Conservation (phyloP, 2,888 invertebrate species). For the Aradus depressus region DNA sequence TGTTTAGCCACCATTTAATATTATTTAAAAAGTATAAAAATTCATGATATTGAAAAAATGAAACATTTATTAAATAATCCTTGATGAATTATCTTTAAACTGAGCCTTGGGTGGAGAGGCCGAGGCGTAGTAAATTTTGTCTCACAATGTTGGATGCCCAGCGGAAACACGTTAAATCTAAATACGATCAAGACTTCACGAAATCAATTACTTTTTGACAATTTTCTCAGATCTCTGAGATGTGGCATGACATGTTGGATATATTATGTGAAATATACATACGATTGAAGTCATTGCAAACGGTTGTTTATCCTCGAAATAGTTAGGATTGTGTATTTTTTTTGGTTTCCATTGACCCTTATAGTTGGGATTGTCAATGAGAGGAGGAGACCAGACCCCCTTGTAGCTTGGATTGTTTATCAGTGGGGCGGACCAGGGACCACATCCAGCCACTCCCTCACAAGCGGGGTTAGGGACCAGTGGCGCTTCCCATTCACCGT, state of each 20-base stretch:
- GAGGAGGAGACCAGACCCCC: conserved; percentile 84
- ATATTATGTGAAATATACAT: too few relatives aligned
- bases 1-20: too few relatives aligned
- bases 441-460: conserved; percentile 72
- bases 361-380: conserved; percentile 86
- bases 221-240: background rate
- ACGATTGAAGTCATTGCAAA: conserved; percentile 80
- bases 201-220: background rate
- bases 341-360: conserved; percentile 89
- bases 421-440: conserved; percentile 73
- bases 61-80: too few relatives aligned
- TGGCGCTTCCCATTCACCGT: conserved; percentile 97
- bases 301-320: conserved; percentile 82
- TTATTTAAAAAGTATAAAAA: too few relatives aligned
- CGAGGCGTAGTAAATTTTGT: too few relatives aligned
- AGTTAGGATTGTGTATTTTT: conserved; percentile 82
- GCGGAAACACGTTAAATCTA: too few relatives aligned
- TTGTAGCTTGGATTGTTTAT: conserved; percentile 85
- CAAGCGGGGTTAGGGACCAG: conserved; percentile 83
- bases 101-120: too few relatives aligned
- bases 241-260: too few relatives aligned
- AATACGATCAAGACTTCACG: background rate
- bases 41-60: too few relatives aligned
- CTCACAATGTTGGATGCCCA: too few relatives aligned
- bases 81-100: too few relatives aligned